phyloP scores from a whole-genome alignment of 2,113 vertebrate genomes.

The Notarius lentiginosus region DNA sequence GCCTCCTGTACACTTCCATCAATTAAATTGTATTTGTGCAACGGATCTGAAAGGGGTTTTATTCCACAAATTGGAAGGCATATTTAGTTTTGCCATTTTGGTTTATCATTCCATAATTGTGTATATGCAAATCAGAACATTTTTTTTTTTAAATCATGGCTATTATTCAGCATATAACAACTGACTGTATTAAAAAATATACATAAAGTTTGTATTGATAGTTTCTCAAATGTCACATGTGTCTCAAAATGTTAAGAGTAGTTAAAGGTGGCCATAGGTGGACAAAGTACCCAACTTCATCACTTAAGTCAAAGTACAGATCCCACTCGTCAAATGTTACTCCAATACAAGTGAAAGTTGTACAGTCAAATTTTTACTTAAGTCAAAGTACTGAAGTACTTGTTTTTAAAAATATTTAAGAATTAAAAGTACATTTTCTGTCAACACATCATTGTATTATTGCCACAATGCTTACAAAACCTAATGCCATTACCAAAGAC shows the following conservation, averaged over 20 bases:
- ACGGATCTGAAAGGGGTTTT: not conserved
- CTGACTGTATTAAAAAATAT: not conserved
- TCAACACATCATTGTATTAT: too few species aligned
- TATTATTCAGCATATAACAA: not conserved
- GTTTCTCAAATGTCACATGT: not conserved
- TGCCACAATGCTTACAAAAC: too few species aligned
- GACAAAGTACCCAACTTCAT: too few species aligned
- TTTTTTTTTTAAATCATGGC: not conserved
- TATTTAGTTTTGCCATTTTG: not conserved
- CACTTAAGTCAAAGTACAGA: too few species aligned
- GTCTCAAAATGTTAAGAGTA: not conserved
- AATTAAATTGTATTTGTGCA: not conserved
- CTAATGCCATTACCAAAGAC: too few species aligned
- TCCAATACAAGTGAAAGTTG: too few species aligned
- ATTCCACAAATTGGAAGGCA: not conserved
- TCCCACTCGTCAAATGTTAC: too few species aligned
- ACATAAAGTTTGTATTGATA: not conserved
- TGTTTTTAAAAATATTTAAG: too few species aligned
- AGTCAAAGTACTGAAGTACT: too few species aligned
- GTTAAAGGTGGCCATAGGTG: not conserved
- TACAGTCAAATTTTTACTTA: too few species aligned
- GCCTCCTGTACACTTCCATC: slow-evolving; percentile 3
- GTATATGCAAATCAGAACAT: not conserved
- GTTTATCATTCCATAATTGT: not conserved
- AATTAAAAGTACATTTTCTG: too few species aligned